phyloP scores from a whole-genome alignment of 2,113 vertebrate species.

The Amia ocellicauda region DNA sequence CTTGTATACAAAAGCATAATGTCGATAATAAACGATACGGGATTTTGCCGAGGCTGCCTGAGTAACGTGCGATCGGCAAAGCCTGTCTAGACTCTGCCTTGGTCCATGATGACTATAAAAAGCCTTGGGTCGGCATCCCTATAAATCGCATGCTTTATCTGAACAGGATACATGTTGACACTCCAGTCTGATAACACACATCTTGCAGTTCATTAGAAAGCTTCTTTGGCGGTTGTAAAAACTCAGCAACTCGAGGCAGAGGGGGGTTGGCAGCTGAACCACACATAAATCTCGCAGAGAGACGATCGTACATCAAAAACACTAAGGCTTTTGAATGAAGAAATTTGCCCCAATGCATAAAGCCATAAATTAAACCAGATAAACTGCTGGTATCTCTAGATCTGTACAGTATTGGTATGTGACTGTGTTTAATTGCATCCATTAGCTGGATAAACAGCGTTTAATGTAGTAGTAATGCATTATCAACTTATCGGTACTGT shows the following conservation, averaged over 20 bases:
- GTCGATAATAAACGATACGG: no score
- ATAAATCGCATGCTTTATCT: slow-evolving; percentile 7
- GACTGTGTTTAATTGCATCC: neutral
- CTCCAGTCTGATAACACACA: slow-evolving; percentile 9
- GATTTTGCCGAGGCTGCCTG: neutral
- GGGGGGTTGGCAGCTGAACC: neutral
- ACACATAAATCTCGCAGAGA: slow-evolving; percentile 10
- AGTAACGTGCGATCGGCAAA: neutral
- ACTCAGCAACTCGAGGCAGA: neutral
- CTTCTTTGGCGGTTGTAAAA: slow-evolving; percentile 1
- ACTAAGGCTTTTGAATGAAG: neutral
- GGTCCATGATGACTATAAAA: slow-evolving; percentile 5
- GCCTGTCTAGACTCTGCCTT: neutral
- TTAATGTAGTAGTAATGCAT: no score
- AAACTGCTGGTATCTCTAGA: neutral
- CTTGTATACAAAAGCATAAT: no score
- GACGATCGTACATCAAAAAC: neutral
- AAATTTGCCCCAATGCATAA: neutral
- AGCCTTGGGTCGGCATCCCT: slow-evolving; percentile 2
- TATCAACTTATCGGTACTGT: no score
- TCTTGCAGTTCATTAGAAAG: slow-evolving; percentile 12
- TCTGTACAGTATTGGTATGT: neutral
- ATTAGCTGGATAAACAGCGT: neutral
- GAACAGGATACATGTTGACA: neutral
- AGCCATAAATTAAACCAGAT: slow-evolving; percentile 3